Evolutionary conservation across 2,113 vertebrate genomes (phyloP).

Genomic region (Leptodactylus fuscus): DNA sequence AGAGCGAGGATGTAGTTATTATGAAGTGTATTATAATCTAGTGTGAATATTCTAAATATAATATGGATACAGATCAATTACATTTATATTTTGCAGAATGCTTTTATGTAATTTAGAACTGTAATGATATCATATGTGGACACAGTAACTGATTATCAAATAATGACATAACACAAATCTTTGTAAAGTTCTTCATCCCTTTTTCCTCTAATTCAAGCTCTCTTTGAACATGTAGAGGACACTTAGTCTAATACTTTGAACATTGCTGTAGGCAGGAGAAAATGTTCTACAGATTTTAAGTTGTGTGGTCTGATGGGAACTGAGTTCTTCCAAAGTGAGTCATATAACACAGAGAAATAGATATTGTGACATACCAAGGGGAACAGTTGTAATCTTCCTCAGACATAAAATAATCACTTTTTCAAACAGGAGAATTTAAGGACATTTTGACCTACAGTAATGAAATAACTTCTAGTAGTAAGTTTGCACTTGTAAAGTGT

Average conservation of each 20-base stretch:
- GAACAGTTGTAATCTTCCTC: conserved; percentile 52
- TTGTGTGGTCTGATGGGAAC: conserved; percentile 46
- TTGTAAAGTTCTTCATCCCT: not conserved
- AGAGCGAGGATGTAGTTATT: too few relatives aligned
- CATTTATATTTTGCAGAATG: too few relatives aligned
- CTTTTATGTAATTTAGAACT: not conserved
- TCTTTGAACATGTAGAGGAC: conserved; percentile 26
- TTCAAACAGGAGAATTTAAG: conserved; percentile 48
- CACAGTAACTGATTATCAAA: not conserved
- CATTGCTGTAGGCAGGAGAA: conserved; percentile 49
- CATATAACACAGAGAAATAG: conserved; percentile 53
- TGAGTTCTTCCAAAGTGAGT: conserved; percentile 46
- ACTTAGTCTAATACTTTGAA: conserved; percentile 34
- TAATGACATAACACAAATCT: not conserved
- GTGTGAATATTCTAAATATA: too few relatives aligned
- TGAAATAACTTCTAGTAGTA: conserved; percentile 38
- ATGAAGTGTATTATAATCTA: too few relatives aligned
- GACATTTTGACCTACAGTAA: conserved; percentile 51
- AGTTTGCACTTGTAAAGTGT: conserved; percentile 33
- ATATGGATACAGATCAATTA: too few relatives aligned
- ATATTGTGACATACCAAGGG: conserved; percentile 55
- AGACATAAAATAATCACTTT: conserved; percentile 56
- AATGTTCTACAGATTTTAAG: conserved; percentile 48
- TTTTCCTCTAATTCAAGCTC: not conserved
- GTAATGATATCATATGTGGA: not conserved